Evolutionary conservation across 2,888 invertebrate species (phyloP), one percentile per base, ranked within the genome.

Genomic region (Phyllotreta striolata): DNA sequence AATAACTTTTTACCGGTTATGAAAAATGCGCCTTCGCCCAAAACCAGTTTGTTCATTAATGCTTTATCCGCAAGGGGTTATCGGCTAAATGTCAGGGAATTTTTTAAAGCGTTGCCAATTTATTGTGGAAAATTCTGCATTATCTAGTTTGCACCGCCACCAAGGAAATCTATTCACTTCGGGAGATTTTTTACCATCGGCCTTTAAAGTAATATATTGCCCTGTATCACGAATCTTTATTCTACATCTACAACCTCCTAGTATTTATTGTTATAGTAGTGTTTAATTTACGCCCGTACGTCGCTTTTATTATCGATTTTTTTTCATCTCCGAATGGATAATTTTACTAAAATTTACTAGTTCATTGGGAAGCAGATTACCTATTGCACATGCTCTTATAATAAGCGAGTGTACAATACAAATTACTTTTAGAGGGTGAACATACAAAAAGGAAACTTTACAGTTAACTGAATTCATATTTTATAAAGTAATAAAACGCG

Each of bases 1-100:
- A 63, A 63, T 63, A 58, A 58, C 52, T 63, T 56, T 58, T 63
- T 58, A 58, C 54, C 57, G 54, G 24, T 63, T 63, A 63, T 63
- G 57, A 63, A 58, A 63, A 63, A 63, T 63, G 63, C 49, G 63
- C 52, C 54, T 63, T 57, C 58, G 35, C 38, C 49, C 38, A 58
- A 58, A 58, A 49, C 39, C 49, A 47, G 58, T 58, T 58, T 58
- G 58, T 58, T 58, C 58, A 58, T 58, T 58, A 58, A 58, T 49
- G 58, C 49, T 58, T 49, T 49, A 58, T 58, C 58, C 40, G 49
- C 44, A 35, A 38, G 58, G 47, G 58, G 58, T 58, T 58, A 58
- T 58, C 58, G 58, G 58, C 34, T 47, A 58, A 40, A 58, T 58
- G 58, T 58, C 58, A 49, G 14, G 39, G 49, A 34, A 40, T 58